Base-by-base conservation (phyloP, 2,888 invertebrate genomes). In the Oxytorus armatus region DNA sequence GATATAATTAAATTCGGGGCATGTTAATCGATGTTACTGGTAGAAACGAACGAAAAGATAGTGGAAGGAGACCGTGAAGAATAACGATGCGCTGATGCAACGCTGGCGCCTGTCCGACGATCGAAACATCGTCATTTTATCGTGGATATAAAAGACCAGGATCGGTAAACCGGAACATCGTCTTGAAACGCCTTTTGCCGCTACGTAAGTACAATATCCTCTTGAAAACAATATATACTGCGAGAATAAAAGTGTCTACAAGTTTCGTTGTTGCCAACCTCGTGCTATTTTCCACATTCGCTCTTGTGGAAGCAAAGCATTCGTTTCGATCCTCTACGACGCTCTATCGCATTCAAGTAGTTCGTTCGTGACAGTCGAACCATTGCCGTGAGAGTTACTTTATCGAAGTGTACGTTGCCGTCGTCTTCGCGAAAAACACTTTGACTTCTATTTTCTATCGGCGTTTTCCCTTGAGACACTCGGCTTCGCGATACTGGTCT, bases 21-120 rank as follows among this genome's bases (percentile, higher is more conserved):
- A 39, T 59, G 39, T 44, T 57, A 51, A 65, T 70, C 75, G n/a
- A 75, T 75, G 70, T 66, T 59, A 55, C 61, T 33, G 75, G 39
- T 42, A 39, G 51, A 25, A 42, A 51, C 63, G 75, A 51, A 44
- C 18, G 65, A 23, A 23, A 70, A 39, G 29, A 59, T 59, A 61
- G 79, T 57, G 42, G 51, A 49, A 65, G 57, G 70, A 65, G 65
- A 42, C 23, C 44, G 65, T 14, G 59, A 75, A 79, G 33, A 57
- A 42, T 65, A 65, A 70, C 69, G 51, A 79, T 75, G 75, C 79
- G 79, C 75, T 79, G 79, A 79, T 18, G 70, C 55, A 29, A 79
- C 75, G 49, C 18, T 63, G 57, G 63, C 75, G 57, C 70, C 70
- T 51, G 53, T 44, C 14, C 70, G 70, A 75, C 74, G 49, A 75